These are phyloP conservation scores for Argyrosomus regius DNA, from an alignment of 2,797 vertebrate species.

Conservation along the genomic window DNA sequence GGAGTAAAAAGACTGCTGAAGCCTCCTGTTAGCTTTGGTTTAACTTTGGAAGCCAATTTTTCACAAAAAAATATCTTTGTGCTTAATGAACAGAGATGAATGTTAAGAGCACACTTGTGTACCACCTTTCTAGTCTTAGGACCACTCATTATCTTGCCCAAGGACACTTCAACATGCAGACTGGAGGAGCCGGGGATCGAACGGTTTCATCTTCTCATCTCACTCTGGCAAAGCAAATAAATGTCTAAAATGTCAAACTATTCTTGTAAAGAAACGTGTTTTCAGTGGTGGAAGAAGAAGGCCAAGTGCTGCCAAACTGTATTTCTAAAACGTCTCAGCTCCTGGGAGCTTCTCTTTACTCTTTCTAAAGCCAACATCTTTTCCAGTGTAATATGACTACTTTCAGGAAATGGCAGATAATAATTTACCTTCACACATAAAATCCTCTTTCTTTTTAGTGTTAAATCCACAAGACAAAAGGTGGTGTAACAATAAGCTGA, in stretches of 20 bases:
- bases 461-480: constrained; percentile 2
- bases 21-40: no score
- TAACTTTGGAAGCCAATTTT: no score
- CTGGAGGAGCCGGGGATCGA: no score
- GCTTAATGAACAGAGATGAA: not conserved
- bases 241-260: not conserved
- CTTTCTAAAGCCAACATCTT: not conserved
- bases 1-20: no score
- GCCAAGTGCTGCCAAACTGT: not conserved
- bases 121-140: no score
- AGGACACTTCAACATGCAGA: no score
- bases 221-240: not conserved
- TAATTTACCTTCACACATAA: constrained; percentile 33
- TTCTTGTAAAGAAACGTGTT: not conserved
- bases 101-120: no score
- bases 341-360: not conserved
- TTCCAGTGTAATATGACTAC: not conserved
- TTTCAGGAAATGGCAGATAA: constrained; percentile 22
- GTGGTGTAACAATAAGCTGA: constrained; percentile 23
- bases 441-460: constrained; percentile 8
- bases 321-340: not conserved
- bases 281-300: not conserved
- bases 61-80: no score
- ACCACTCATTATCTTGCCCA: no score
- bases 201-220: not conserved